Conservation (phyloP, 1,140 invertebrate genomes). For the Argopecten irradians region DNA sequence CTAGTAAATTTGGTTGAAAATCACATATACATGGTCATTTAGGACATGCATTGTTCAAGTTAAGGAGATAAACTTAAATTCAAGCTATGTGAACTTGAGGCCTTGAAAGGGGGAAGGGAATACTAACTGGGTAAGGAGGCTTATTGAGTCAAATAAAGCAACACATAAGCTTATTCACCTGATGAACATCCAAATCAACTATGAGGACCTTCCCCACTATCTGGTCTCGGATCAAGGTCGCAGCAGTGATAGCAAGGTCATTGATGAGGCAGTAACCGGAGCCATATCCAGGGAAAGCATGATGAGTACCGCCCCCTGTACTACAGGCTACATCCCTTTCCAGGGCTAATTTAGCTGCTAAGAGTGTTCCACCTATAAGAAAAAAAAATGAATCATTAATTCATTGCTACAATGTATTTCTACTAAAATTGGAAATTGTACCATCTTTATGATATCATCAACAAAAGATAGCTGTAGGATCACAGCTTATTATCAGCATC, state of each 20-base stretch:
- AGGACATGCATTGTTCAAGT: too few species aligned
- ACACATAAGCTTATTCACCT: conserved; percentile 57
- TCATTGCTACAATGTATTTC: not conserved
- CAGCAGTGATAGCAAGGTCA: conserved; percentile 72
- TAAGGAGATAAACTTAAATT: too few species aligned
- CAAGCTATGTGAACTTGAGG: too few species aligned
- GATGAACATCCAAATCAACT: conserved; percentile 76
- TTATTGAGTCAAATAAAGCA: not conserved
- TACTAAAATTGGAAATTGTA: not conserved
- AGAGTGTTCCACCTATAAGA: conserved; percentile 69
- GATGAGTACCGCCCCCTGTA: conserved; percentile 75
- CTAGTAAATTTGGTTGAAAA: too few species aligned
- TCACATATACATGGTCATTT: too few species aligned
- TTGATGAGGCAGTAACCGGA: conserved; percentile 75
- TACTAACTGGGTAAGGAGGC: too few species aligned
- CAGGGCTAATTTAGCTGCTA: conserved; percentile 64
- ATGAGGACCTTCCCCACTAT: conserved; percentile 67
- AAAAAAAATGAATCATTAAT: not conserved
- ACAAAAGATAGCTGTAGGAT: not conserved
- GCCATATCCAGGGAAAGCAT: conserved; percentile 71
- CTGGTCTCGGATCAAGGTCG: conserved; percentile 54
- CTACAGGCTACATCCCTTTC: conserved; percentile 72
- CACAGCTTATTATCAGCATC: too few species aligned
- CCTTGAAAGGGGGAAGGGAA: too few species aligned
- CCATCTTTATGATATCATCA: not conserved